These are phyloP conservation scores for Gortyna flavago DNA, from an alignment of 2,888 invertebrate species.

Conservation along the genomic window DNA sequence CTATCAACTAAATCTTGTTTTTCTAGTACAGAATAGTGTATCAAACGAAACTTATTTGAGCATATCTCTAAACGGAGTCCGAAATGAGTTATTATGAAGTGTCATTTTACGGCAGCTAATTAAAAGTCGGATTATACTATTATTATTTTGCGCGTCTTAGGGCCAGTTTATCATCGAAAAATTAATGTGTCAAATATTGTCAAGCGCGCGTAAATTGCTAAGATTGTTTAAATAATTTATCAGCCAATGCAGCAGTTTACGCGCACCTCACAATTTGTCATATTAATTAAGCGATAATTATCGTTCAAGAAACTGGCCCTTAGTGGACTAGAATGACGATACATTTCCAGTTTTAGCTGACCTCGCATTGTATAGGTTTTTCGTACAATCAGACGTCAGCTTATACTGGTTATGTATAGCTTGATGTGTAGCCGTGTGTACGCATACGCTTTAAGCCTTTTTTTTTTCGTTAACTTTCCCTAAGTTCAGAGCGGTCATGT, in stretches of 20 bases:
- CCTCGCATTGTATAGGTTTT: too few relatives aligned
- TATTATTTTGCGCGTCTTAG: neutral
- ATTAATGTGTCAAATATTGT: neutral
- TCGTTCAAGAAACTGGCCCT: neutral
- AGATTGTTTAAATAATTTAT: neutral
- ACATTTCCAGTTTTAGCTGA: too few relatives aligned
- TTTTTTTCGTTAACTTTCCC: neutral
- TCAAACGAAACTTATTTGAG: too few relatives aligned
- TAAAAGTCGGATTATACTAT: too few relatives aligned
- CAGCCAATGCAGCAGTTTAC: neutral
- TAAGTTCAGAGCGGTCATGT: conserved; percentile 1
- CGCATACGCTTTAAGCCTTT: neutral
- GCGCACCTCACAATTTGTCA: neutral
- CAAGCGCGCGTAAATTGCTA: neutral
- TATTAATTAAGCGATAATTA: neutral
- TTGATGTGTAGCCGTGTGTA: too few relatives aligned
- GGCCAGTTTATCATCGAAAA: neutral
- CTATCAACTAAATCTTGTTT: too few relatives aligned
- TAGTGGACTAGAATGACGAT: neutral
- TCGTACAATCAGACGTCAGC: too few relatives aligned
- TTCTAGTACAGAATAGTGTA: too few relatives aligned
- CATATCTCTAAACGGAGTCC: too few relatives aligned
- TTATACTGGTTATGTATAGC: too few relatives aligned
- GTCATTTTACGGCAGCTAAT: too few relatives aligned
- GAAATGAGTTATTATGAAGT: too few relatives aligned